These are phyloP conservation scores for Aphodius sticticus DNA, from an alignment of 2,888 invertebrate species.

Conservation along the genomic window DNA sequence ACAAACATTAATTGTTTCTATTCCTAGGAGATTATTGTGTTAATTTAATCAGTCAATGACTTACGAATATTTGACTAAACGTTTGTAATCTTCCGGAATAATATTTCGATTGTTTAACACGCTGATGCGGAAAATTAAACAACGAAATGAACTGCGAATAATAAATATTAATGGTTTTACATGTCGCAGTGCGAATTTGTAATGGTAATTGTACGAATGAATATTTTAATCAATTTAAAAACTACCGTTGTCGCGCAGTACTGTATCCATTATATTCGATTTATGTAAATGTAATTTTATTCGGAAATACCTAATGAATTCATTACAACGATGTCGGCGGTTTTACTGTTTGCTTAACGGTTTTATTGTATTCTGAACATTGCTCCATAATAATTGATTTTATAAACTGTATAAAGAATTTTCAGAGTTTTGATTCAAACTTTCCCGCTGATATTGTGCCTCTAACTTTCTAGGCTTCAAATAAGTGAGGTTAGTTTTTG, in stretches of 20 bases:
- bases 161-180: not conserved
- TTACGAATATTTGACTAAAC: not conserved
- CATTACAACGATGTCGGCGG: not conserved
- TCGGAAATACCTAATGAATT: not conserved
- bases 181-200: not conserved
- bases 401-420: no score
- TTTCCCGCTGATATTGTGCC: no score
- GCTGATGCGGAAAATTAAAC: slow-evolving; percentile 10
- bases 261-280: not conserved
- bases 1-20: not conserved
- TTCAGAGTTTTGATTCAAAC: no score
- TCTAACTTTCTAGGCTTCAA: no score
- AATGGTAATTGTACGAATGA: not conserved
- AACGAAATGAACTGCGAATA: not conserved
- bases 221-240: not conserved
- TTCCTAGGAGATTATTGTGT: not conserved
- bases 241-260: not conserved
- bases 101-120: not conserved
- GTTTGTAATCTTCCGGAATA: slow-evolving; percentile 10
- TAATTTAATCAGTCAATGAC: not conserved
- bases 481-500: no score
- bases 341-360: not conserved
- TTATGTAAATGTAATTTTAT: not conserved
- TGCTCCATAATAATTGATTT: not conserved
- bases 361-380: not conserved